A percentile compares a stretch with the other conserved stretches of the same genome.
Evolutionary conservation across 2,888 invertebrate genomes (phyloP).

Genomic region (Tinea semifulvella): DNA sequence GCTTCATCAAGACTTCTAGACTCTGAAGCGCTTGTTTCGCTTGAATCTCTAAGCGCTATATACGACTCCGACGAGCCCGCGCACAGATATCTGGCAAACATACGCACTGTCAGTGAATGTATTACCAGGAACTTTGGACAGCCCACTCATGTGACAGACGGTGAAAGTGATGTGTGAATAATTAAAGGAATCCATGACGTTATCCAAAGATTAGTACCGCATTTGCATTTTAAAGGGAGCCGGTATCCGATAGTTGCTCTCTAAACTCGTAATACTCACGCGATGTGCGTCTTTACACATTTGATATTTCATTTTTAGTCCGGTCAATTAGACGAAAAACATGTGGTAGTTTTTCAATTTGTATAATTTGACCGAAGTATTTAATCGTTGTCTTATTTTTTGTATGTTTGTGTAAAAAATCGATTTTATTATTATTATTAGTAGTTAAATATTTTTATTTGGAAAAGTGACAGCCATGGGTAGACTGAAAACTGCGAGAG

Average conservation of each 20-base stretch:
- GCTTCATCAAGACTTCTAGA: constrained; percentile 85
- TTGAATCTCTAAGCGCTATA: constrained; percentile 83
- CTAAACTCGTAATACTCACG: not conserved
- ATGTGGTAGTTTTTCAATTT: no score
- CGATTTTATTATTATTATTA: no score
- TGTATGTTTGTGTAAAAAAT: no score
- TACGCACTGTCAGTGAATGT: constrained; percentile 78
- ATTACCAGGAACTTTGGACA: constrained; percentile 81
- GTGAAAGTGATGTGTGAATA: constrained; percentile 70
- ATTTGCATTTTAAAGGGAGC: not conserved
- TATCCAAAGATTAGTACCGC: constrained; percentile 4
- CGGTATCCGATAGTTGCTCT: not conserved
- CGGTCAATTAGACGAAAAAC: no score
- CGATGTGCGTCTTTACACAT: not conserved
- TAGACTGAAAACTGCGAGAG: not conserved
- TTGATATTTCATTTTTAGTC: constrained; percentile 1
- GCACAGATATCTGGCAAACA: constrained; percentile 74
- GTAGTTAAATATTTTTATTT: no score
- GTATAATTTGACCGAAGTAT: no score
- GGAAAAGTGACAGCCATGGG: not conserved
- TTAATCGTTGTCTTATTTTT: no score
- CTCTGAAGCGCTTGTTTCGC: constrained; percentile 77
- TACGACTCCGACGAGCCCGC: constrained; percentile 77
- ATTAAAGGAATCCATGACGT: not conserved
- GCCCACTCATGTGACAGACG: constrained; percentile 71